These are phyloP conservation scores for Euproctis similis DNA, from an alignment of 2,888 invertebrate genomes.

Conservation along the genomic window DNA sequence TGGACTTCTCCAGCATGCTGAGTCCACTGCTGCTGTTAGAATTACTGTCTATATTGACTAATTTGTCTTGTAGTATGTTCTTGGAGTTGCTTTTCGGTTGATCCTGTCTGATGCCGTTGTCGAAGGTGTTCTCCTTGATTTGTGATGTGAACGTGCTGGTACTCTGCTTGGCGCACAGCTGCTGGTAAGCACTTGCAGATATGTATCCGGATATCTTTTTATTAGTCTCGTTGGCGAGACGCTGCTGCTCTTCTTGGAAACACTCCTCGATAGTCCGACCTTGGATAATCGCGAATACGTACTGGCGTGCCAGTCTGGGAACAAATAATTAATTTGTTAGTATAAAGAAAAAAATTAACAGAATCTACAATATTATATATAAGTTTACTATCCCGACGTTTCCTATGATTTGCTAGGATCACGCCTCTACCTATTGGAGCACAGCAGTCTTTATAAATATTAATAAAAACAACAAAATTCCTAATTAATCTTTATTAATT, in stretches of 20 bases:
- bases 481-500: too few species aligned
- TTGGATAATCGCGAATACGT: constrained; percentile 79
- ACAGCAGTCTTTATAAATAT: too few species aligned
- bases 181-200: constrained; percentile 57
- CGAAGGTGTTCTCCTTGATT: constrained; percentile 62
- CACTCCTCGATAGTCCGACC: constrained; percentile 80
- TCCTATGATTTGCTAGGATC: too few species aligned
- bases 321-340: background rate
- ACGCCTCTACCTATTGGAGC: too few species aligned
- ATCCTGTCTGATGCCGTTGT: constrained; percentile 39
- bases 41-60: constrained; percentile 60
- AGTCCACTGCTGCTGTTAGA: constrained; percentile 52
- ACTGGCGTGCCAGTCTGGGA: constrained; percentile 77
- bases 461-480: too few species aligned
- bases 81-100: constrained; percentile 48
- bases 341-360: too few species aligned
- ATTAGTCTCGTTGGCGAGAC: constrained; percentile 42
- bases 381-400: too few species aligned
- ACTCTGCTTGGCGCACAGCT: constrained; percentile 38
- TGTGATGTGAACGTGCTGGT: constrained; percentile 40
- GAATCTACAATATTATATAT: too few species aligned
- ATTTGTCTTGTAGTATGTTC: constrained; percentile 66
- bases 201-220: constrained; percentile 70
- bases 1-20: constrained; percentile 45
- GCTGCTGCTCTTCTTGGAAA: constrained; percentile 61